Base-by-base conservation (phyloP, 1,140 invertebrate genomes). In the Trichomalopsis sarcophagae region DNA sequence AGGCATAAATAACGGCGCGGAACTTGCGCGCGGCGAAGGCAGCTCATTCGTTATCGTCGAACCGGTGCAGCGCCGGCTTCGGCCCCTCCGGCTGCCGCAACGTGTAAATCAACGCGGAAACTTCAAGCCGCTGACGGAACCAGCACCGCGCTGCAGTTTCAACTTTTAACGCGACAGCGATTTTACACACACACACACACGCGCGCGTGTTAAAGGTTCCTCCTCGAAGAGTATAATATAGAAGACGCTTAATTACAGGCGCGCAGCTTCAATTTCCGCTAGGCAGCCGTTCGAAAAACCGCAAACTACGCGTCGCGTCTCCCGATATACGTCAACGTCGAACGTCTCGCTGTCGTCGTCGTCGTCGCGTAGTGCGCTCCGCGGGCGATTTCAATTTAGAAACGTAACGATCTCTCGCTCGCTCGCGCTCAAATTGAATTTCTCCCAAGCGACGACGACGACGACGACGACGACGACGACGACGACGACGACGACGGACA, bases 101-200 rank as follows among this genome's bases (percentile, higher is more conserved):
- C 21, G 68, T 81, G 66, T 83, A 84, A 78, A 84, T 84, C 62
- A 47, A 71, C 62, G 55, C 21, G 33, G 27, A 33, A 83, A 83
- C 40, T 81, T 81, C 11, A 71, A 27, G 66, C 27, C 30, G 9
- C 9, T 27, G 2, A 13, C 23, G 23, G 23, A 62, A 62, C 50
- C 76, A 50, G 50, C 7, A 1, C 9, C n/a, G n/a, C 21, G 27
- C 27, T 27, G 27, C 23, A 40, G 68, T 44, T 76, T 55, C 47
- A 82, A 44, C 44, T 77, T 66, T 83, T 83, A 66, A 36, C 33
- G 33, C 33, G 33, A 36, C 33, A 36, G 33, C 33, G 33, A 36
- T 36, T 36, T 36, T 36, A 36, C 2, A 36, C 33, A 36, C 33
- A 36, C 5, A 36, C 5, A 36, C 33, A 36, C 33, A 36, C 33